Base-by-base conservation (phyloP, 1,140 invertebrate species). In the Whitmania pigra region DNA sequence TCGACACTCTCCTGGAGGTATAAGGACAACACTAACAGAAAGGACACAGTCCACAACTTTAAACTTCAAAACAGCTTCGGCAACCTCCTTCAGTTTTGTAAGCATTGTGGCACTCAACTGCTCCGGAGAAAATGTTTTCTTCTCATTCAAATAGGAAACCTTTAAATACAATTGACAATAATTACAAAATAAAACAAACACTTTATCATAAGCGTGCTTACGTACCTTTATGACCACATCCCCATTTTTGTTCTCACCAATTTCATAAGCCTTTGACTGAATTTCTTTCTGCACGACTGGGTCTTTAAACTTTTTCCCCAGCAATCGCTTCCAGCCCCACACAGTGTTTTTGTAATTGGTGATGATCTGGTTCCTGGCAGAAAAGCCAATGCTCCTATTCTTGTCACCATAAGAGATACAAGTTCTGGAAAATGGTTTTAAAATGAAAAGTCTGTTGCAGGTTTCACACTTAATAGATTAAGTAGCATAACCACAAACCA, bases 331-430 rank as follows among this genome's bases (percentile, higher is more conserved):
- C 79, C 98, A 94, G 69, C 89, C 89, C 84, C 89, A 89, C 69
- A 98, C 87, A 72, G 96, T 98, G 80, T 97, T 99, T 81, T 93
- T 94, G 86, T 96, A 89, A 80, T 99, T 99, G 75, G 93, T 97
- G 18, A 96, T 89, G 83, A 90, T 88, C 80, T 97, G 93, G 80
- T 96, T 96, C 82, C 96, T 97, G 36, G 95, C 95, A 60, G 93
- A 91, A 25, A 94, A 92, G 54, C 96, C 96, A 78, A 99, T 86
- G 76, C 92, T 89, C 76, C 96, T 87, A 77, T 90, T 93, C 78
- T 91, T 93, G 54, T 88, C 88, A 78, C 90, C 91, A 82, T 98
- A 95, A 36, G 94, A 93, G 20, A 99, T 91, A 84, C 87, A 97
- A 84, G 94, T 89, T 84, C 94, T 97, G 83, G 49, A 53, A 72